Conservation (phyloP, 2,113 vertebrate genomes). For the Microcebus tavaratra region DNA sequence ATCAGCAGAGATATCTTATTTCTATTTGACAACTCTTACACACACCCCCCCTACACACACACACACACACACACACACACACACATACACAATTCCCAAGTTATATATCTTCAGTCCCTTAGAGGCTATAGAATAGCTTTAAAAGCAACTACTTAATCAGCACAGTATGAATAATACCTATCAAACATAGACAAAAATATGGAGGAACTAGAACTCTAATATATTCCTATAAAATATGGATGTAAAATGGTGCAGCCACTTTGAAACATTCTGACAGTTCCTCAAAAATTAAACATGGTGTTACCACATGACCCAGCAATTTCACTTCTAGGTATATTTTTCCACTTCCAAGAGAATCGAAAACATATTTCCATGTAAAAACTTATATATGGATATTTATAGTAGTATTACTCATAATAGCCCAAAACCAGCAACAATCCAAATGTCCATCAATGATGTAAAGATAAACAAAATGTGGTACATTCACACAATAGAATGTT, state of each 20-base stretch:
- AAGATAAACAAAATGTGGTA: not conserved
- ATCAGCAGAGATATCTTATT: not conserved
- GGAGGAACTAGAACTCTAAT: not conserved
- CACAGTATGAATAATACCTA: not conserved
- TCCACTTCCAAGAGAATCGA: not conserved
- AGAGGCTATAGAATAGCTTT: not conserved
- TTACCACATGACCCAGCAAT: not conserved
- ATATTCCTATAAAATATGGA: not conserved
- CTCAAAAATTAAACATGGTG: not conserved
- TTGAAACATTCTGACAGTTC: not conserved
- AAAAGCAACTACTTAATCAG: not conserved
- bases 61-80: not conserved
- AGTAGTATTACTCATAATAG: not conserved
- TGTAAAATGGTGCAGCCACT: not conserved
- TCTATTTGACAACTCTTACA: not conserved
- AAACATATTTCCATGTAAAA: conserved; percentile 19
- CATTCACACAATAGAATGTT: not conserved
- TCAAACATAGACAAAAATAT: not conserved
- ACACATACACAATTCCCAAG: not conserved
- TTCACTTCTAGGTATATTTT: not conserved
- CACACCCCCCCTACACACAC: not conserved
- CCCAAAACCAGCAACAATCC: not conserved
- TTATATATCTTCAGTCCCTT: not conserved
- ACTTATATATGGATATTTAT: not conserved
- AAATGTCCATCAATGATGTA: not conserved